These are phyloP conservation scores for Lepidurus arcticus DNA, from an alignment of 1,140 invertebrate species.

Conservation along the genomic window DNA sequence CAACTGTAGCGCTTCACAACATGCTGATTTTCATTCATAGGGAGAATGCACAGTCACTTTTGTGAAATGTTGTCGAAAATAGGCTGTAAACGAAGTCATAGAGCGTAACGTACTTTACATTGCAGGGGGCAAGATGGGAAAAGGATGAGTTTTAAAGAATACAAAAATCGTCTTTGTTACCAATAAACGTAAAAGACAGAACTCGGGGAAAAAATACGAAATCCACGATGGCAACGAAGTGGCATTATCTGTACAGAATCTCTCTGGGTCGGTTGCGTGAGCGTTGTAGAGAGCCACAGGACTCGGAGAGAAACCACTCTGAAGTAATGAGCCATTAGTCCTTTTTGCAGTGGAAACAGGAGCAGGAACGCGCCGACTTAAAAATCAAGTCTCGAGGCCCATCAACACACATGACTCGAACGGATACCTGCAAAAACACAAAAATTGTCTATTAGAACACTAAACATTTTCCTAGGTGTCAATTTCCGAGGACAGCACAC, in stretches of 20 bases:
- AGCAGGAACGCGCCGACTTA: conserved; percentile 73
- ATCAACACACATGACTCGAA: conserved; percentile 66
- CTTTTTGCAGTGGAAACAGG: conserved; percentile 79
- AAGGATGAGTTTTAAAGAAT: neutral
- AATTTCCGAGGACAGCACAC: conserved; percentile 8
- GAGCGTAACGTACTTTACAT: neutral
- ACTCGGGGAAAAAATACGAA: neutral
- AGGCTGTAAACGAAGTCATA: neutral
- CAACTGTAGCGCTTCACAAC: neutral
- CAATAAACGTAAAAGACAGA: neutral
- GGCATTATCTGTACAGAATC: conserved; percentile 4
- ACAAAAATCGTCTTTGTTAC: neutral
- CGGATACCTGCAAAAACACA: conserved; percentile 54
- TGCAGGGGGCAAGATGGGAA: neutral
- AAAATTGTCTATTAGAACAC: conserved; percentile 25
- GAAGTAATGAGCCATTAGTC: conserved; percentile 49
- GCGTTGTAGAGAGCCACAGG: neutral
- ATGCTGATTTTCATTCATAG: conserved; percentile 5
- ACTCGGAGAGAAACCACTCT: neutral
- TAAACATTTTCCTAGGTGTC: conserved; percentile 20
- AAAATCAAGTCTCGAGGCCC: conserved; percentile 68
- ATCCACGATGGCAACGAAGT: neutral
- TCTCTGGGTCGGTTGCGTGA: conserved; percentile 4
- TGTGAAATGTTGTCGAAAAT: neutral
- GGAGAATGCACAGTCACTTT: neutral